Evolutionary conservation across 2,888 invertebrate genomes (phyloP), one percentile per base, ranked within the genome.

Genomic region (Ophion costatus): DNA sequence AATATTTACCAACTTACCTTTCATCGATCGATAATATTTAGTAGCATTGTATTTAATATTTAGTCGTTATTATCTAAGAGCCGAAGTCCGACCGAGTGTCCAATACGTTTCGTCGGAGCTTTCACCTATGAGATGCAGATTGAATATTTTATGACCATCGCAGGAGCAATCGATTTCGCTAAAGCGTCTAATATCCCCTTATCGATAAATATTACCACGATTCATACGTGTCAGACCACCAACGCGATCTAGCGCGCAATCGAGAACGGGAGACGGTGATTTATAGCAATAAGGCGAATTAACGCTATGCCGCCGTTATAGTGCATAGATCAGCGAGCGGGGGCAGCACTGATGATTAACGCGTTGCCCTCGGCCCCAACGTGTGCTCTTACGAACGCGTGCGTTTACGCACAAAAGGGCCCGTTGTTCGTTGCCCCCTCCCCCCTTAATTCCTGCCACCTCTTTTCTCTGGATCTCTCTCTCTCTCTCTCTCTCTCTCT

Each of bases 251-350:
- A 61, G 69, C 45, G 69, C 57, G 71, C 77, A 45, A 73, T 71
- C 59, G 67, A 61, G 66, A 59, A 67, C 73, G 73, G 66, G 73
- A 73, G 77, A 66, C 59, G 45, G 51, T 82, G 77, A 82, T 78
- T 78, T 78, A 82, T 78, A 66, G 71, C 71, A 73, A 73, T 67
- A 78, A 77, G 77, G 63, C 77, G 71, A 82, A 82, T 82, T 82
- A 82, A 82, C 82, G 77, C 66, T 57, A 73, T 66, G 66, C 77
- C 14, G 73, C 66, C 61, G 66, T 77, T 64, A 70, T 56, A 66
- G 71, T 61, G 63, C 45, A 73, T 78, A 61, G 67, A 67, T 51
- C 33, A 51, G 20, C 45, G 45, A 75, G 70, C 57, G 64, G 71
- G 64, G 76, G 76, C 64, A 66, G 76, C 20, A 22, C 45, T 24